Base-by-base conservation (phyloP, 1,140 invertebrate genomes). In the Theocolax elegans region DNA sequence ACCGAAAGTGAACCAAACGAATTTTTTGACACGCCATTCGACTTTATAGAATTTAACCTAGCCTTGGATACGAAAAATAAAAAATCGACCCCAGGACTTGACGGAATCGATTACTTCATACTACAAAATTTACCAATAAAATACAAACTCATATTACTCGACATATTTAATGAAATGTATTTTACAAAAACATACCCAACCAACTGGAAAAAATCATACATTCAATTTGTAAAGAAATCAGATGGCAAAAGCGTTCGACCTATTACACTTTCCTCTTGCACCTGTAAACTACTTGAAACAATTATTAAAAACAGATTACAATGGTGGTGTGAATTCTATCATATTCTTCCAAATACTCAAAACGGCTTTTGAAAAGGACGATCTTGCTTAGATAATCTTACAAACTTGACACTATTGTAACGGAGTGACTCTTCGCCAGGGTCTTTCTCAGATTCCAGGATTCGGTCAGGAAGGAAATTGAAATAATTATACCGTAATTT, bases 111-210 rank as follows among this genome's bases (percentile, higher is more conserved):
- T 53, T 53, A 53, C n/a, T 1, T 15, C 2, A 29, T 29, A 10
- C 23, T 53, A 10, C 7, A 53, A 53, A 29, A 2, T 2, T n/a
- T 53, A n/a, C 51, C 27, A 8, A 10, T 53, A 6, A 53, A 53
- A 29, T 53, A 53, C 25, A 53, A 53, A 29, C 25, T 53, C 2
- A 27, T 53, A 8, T 15, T 53, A 4, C 3, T 53, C 15, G 51
- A 53, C 23, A 53, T 53, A 29, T 53, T 53, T 7, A 53, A 53
- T 29, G 51, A 29, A 29, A 53, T 53, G 23, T 53, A 29, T n/a
- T 1, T 9, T 10, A 29, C 25, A 1, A n/a, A n/a, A 27, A 2
- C 1, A 15, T 53, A 9, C 15, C 51, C 27, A 10, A 15, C 10
- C 9, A 4, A 6, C 2, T 53, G 51, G 51, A 53, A 29, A 53